Evolutionary conservation across 1,140 invertebrate species (phyloP).

Genomic region (Phocides pigmalion): DNA sequence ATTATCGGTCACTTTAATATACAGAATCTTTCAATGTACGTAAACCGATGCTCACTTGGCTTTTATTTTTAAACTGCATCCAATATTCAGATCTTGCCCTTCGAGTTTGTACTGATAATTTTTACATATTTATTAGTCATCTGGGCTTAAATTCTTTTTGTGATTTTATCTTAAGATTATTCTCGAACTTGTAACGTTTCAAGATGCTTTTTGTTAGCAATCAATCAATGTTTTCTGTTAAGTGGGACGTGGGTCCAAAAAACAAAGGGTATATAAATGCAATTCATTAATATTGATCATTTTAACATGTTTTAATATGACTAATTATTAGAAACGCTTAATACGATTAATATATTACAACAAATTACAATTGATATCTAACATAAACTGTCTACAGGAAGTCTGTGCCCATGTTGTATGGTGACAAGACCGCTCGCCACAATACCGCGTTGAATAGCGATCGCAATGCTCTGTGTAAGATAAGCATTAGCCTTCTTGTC

Average conservation of each 20-base stretch:
- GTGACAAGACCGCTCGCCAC: too few relatives aligned
- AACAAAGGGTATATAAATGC: slow-evolving; percentile 24
- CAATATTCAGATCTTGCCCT: slow-evolving; percentile 21
- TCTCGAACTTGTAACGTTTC: slow-evolving; percentile 19
- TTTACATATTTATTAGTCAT: slow-evolving; percentile 34
- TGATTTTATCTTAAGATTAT: slow-evolving; percentile 27
- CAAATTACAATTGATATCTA: too few relatives aligned
- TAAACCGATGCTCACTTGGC: too few relatives aligned
- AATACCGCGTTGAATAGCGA: too few relatives aligned
- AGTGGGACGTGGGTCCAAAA: slow-evolving; percentile 20
- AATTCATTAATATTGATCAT: slow-evolving; percentile 30
- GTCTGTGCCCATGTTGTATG: too few relatives aligned
- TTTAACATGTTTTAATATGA: slow-evolving; percentile 19
- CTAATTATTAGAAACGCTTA: too few relatives aligned
- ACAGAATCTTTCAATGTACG: too few relatives aligned
- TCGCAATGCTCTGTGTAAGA: too few relatives aligned
- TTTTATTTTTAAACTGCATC: slow-evolving; percentile 4
- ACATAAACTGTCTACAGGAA: too few relatives aligned
- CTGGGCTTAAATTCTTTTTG: slow-evolving; percentile 23
- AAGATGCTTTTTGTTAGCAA: slow-evolving; percentile 25
- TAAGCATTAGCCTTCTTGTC: too few relatives aligned
- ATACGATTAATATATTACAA: too few relatives aligned
- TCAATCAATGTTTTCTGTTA: slow-evolving; percentile 31
- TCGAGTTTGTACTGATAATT: slow-evolving; percentile 23
- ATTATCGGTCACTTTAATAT: too few relatives aligned